Evolutionary conservation across 2,113 vertebrate species (phyloP).

Genomic region (Grammomys surdaster): DNA sequence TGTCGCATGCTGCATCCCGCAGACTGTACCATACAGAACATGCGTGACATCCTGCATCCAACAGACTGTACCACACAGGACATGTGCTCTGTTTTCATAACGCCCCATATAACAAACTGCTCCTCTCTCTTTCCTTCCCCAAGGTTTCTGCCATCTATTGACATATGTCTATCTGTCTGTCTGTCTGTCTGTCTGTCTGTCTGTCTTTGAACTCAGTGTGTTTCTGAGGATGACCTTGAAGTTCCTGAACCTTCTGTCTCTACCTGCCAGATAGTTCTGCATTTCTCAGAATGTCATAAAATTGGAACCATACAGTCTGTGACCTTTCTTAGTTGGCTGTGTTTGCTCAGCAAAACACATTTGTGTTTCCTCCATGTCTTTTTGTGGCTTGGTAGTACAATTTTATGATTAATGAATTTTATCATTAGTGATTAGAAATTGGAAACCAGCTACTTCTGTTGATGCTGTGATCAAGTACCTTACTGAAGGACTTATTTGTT

Average conservation of each 20-base stretch:
- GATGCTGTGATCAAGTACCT: neutral
- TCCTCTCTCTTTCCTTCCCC: neutral
- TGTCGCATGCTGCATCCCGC: neutral
- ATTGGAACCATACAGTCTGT: neutral
- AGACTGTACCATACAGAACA: no score
- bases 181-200: neutral
- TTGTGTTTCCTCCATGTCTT: neutral
- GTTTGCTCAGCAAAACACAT: neutral
- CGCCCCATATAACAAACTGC: rapidly evolving
- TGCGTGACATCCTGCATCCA: neutral
- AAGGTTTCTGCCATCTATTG: neutral
- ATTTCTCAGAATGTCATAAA: neutral
- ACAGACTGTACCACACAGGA: neutral
- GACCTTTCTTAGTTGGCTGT: neutral
- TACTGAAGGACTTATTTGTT: neutral
- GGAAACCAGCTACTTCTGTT: neutral
- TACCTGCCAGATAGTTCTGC: neutral
- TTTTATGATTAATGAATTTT: neutral
- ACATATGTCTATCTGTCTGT: neutral
- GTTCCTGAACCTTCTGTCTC: neutral
- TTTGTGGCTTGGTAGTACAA: neutral
- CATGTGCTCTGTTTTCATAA: neutral
- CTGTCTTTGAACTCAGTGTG: neutral
- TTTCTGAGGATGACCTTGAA: neutral
- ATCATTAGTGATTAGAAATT: neutral